phyloP scores from a whole-genome alignment of 2,888 invertebrate genomes.

The Pocota personata region DNA sequence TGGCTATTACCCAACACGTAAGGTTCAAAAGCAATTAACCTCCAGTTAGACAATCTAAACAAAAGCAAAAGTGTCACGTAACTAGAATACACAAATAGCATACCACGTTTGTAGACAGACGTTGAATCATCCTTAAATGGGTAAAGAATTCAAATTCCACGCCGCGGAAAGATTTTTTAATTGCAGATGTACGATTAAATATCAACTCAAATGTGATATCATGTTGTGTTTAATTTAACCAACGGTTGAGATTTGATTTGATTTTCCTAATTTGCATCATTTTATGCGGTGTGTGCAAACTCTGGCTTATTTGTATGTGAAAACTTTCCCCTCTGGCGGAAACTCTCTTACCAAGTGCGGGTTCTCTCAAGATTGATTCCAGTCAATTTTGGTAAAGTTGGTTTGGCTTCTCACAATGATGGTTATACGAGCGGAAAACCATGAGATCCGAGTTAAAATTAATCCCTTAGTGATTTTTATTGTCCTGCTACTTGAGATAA shows the following conservation, averaged over 20 bases:
- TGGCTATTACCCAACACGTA: not conserved
- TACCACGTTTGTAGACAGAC: not conserved
- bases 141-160: not conserved
- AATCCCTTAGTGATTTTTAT: not conserved
- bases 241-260: not conserved
- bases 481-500: not conserved
- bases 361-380: not conserved
- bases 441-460: not conserved
- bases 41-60: not conserved
- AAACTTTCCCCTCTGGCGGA: conserved; percentile 27
- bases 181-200: not conserved
- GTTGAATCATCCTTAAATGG: conserved; percentile 29
- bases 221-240: not conserved
- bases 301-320: not conserved
- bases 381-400: not conserved
- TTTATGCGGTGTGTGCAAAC: not conserved
- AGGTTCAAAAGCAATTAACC: not conserved
- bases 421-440: conserved; percentile 5
- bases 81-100: conserved; percentile 3
- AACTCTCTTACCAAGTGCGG: not conserved
- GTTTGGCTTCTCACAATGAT: not conserved
- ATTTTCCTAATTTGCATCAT: conserved; percentile 5
- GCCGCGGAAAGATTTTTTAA: not conserved
- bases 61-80: conserved; percentile 48
- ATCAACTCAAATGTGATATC: not conserved